phyloP scores from a whole-genome alignment of 2,888 invertebrate genomes.

The Caenorhabditis sinica region DNA sequence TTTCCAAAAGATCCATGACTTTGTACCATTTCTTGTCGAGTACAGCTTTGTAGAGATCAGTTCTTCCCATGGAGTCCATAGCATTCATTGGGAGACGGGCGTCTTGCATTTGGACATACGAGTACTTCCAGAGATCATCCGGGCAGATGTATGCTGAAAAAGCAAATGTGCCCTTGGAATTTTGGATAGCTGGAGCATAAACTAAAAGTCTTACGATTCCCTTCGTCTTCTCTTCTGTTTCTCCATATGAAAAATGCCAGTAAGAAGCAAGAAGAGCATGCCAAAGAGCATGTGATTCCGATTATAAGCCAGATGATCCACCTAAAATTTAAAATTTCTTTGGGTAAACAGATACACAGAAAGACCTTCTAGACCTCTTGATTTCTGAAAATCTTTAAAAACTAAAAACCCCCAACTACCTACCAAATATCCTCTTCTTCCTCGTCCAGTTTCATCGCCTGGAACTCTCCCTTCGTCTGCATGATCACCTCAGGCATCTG shows the following conservation, averaged over 20 bases:
- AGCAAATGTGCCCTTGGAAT: too few relatives aligned
- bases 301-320: constrained; percentile 8
- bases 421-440: constrained; percentile 12
- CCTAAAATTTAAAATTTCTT: constrained; percentile 5
- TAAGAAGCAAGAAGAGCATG: background rate
- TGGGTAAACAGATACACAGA: background rate
- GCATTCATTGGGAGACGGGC: constrained; percentile 19
- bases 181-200: too few relatives aligned
- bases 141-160: background rate
- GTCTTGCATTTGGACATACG: constrained; percentile 25
- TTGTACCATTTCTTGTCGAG: constrained; percentile 11
- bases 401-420: background rate
- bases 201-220: background rate
- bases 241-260: background rate
- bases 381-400: too few relatives aligned
- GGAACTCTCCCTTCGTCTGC: constrained; percentile 3
- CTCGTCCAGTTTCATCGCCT: background rate
- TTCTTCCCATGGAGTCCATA: constrained; percentile 1
- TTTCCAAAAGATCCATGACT: background rate
- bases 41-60: constrained; percentile 19
- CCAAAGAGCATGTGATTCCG: constrained; percentile 1
- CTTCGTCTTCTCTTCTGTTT: background rate
- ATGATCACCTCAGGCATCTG: constrained; percentile 12
- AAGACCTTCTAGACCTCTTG: background rate
- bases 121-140: background rate